These are phyloP conservation scores for Chalcis sispes DNA, from an alignment of 2,888 invertebrate species.

Conservation along the genomic window DNA sequence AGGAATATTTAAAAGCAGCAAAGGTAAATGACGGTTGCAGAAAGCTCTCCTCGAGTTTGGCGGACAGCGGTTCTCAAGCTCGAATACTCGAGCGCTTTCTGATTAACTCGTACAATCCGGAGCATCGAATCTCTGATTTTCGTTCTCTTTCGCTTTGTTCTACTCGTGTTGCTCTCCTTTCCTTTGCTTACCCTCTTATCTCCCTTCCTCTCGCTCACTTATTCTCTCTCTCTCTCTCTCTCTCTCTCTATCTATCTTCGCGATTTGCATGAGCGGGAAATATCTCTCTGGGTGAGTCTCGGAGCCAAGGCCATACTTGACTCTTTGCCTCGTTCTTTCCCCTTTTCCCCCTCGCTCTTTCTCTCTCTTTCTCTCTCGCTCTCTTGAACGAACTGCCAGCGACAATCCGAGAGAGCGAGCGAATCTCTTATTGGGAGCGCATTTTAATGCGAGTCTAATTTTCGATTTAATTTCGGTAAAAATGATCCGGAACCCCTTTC, in stretches of 20 bases:
- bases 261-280: conserved; percentile 67
- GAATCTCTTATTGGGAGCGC: conserved; percentile 69
- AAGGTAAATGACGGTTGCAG: conserved; percentile 60
- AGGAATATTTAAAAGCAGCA: conserved; percentile 55
- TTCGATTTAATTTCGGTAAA: conserved; percentile 75
- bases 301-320: too few species aligned
- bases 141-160: conserved; percentile 43
- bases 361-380: conserved; percentile 27
- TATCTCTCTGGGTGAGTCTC: conserved; percentile 69
- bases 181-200: not conserved
- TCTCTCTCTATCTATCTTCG: conserved; percentile 4
- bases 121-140: conserved; percentile 69
- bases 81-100: conserved; percentile 60
- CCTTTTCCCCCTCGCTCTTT: conserved; percentile 25
- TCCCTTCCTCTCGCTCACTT: not conserved
- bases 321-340: too few species aligned
- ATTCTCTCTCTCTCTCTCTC: conserved; percentile 9
- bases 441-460: conserved; percentile 74
- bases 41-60: conserved; percentile 54
- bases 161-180: conserved; percentile 36
- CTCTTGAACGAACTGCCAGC: conserved; percentile 59
- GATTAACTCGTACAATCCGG: conserved; percentile 69
- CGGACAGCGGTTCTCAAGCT: conserved; percentile 65
- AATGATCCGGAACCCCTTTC: conserved; percentile 67
- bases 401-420: conserved; percentile 62